Evolutionary conservation across 2,797 vertebrate species (phyloP).

Genomic region (Mus spretus): DNA sequence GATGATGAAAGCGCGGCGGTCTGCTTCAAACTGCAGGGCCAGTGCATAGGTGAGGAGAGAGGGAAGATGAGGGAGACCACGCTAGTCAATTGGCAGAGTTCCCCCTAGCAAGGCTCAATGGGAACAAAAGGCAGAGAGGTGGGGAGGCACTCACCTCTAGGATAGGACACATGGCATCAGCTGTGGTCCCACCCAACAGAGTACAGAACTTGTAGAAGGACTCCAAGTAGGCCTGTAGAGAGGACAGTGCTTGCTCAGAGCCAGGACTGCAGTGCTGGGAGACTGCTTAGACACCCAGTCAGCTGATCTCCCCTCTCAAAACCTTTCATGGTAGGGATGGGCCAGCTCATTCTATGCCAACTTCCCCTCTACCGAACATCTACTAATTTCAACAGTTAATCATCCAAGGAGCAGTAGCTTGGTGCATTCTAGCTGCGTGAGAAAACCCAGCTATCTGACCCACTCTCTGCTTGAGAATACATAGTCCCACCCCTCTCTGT

Average conservation of each 20-base stretch:
- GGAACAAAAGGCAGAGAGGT: not conserved
- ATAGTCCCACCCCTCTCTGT: not conserved
- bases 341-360: not conserved
- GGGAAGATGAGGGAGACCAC: not conserved
- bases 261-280: not conserved
- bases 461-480: not conserved
- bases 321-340: not conserved
- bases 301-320: not conserved
- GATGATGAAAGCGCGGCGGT: constrained; percentile 98
- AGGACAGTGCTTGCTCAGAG: constrained; percentile 62
- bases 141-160: constrained; percentile 92
- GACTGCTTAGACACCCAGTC: not conserved
- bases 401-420: not conserved
- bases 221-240: constrained; percentile 96
- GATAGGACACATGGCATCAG: constrained; percentile 99
- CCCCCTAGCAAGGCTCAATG: not conserved
- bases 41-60: not conserved
- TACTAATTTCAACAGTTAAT: not conserved
- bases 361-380: not conserved
- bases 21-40: constrained; percentile 94
- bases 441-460: not conserved
- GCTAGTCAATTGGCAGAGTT: constrained; percentile 15
- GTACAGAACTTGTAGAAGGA: constrained; percentile 99
- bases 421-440: not conserved
- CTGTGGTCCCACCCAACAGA: constrained; percentile 96